These are phyloP conservation scores for Solenodon paradoxus DNA, from an alignment of 2,113 vertebrate species.

Conservation along the genomic window DNA sequence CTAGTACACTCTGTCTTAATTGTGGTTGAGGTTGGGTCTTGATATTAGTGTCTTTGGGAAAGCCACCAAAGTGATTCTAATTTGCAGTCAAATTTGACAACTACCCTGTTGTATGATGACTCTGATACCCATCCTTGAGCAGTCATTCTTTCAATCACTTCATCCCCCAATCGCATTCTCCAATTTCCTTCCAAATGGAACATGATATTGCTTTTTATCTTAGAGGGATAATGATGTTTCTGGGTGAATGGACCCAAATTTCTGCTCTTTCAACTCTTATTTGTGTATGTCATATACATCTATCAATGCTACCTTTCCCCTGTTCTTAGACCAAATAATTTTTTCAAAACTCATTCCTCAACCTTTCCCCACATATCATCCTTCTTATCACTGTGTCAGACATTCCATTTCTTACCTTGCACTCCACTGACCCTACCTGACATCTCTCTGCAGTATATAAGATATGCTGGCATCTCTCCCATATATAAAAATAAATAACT, in stretches of 20 bases:
- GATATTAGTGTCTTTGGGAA: background rate
- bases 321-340: background rate
- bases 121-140: background rate
- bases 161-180: background rate
- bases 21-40: background rate
- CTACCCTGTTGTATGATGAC: too few relatives aligned
- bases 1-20: background rate
- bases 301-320: background rate
- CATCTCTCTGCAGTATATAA: background rate
- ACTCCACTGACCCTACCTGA: background rate
- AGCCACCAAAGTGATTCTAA: too few relatives aligned
- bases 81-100: too few relatives aligned
- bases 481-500: background rate
- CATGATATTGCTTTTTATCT: background rate
- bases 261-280: background rate
- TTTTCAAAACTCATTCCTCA: background rate
- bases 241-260: background rate
- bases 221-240: too few relatives aligned
- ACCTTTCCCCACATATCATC: background rate
- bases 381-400: too few relatives aligned
- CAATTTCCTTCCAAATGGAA: background rate
- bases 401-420: background rate
- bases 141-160: background rate
- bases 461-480: background rate
- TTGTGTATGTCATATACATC: background rate